Evolutionary conservation across 2,888 invertebrate genomes (phyloP), one percentile per base, ranked within the genome.

Genomic region (Lochmaea crataegi): DNA sequence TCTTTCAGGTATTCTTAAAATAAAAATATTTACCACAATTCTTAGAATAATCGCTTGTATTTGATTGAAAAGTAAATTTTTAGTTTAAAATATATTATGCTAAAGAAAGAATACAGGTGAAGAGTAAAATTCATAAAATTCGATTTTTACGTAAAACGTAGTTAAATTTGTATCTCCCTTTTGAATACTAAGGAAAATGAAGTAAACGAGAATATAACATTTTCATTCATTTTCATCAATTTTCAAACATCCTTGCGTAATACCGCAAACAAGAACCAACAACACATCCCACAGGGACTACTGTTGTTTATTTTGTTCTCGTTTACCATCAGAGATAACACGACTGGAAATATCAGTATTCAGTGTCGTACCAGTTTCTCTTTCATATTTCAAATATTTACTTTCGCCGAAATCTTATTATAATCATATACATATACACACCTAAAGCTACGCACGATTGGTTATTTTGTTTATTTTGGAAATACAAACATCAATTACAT

Each of bases 261-360:
- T 79, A 78, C 72, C 72, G 76, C 77, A 70, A 75, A 76, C 74
- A 74, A 73, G 74, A 77, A 71, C 71, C 73, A 69, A 71, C 74
- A 73, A 71, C 76, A 69, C 80, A 77, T 76, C 76, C 78, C 78
- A 75, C 73, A 69, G 74, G 76, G 75, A 61, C 72, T 78, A 78
- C 76, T 75, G 78, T 73, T 78, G 78, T 80, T 78, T 78, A 78
- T 78, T 80, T 78, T 78, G 75, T 80, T 78, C 77, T 73, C 77
- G 72, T 78, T 78, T 78, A 78, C 77, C 76, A n/a, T n/a, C n/a
- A 80, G 78, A 80, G 77, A 80, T 78, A 78, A 80, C 77, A 77
- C 78, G 78, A 73, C 71, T 71, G 75, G 77, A 75, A 76, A 75
- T 77, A 66, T 66, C 66, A 57, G 56, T 51, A 41, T 53, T 32